Base-by-base conservation (phyloP, 2,113 vertebrate genomes). In the Brienomyrus longianalis region DNA sequence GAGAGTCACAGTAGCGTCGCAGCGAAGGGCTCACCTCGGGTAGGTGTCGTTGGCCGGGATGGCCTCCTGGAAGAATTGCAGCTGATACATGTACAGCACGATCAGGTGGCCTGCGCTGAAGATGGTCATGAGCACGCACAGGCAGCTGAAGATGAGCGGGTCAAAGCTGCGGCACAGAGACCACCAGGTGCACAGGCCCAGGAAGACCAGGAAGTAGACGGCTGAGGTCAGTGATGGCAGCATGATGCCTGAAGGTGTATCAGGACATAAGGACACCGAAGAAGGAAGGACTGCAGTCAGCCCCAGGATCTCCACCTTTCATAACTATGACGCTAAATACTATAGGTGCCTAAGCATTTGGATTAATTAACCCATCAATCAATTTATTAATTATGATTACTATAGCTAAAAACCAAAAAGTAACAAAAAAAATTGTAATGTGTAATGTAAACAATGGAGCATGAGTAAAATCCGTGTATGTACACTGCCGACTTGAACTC, bases 181-280 rank as follows among this genome's bases (percentile, higher is more conserved):
- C 98, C 98, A 99, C 98, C 98, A 99, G 15, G 98, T 99, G 92
- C 98, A 98, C 89, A 99, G 95, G 90, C 97, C 98, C 94, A 99
- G 94, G 94, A 99, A 99, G 90, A 97, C 96, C 90, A 99, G 97
- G 96, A 99, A 99, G 96, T 99, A 99, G 86, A 98, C 97, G 0
- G 96, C 96, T 8, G 98, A 99, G 39, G 98, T 99, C 95, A 99
- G 91, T 6, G 98, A 99, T 8, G 98, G 98, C 91, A 99, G 94
- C 96, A 97, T 98, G 95, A 99, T 97, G 83, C 98, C 98, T 99
- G 94, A 74, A 90, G n/a, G 6, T 21, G 15, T 17, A 80, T 66
- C 19, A 17, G 21, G 39, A 23, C 17, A 23, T 5, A 54, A 35
- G 35, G 84, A 45, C 54, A n/a, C 5, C 27, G 15, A 54, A 0